Evolutionary conservation across 2,797 vertebrate species (phyloP), one percentile per base, ranked within the genome.

Genomic region (Sebastes oblongus): DNA sequence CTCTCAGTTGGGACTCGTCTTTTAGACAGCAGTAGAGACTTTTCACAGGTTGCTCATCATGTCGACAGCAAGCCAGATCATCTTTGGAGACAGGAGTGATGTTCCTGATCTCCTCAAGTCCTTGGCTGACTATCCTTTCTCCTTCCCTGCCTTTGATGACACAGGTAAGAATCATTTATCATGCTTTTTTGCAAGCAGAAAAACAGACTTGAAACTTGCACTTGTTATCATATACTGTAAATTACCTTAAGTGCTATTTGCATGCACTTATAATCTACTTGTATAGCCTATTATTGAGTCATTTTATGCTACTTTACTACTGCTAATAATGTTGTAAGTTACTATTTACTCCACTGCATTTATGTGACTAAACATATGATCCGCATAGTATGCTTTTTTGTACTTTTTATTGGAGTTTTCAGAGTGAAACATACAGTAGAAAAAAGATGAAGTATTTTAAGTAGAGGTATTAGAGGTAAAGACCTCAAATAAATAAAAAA

Each of bases 51-150:
- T 24, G 16, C 24, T 59, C 70, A 89, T 59, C 72, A 95, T 95
- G 95, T 91, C 94, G 2, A 75, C 80, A 8, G 22, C 58, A 0
- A 92, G 87, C 29, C 84, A 88, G 9, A 34, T 87, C 4, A 18
- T 91, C 32, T 70, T 80, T 6, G 93, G 80, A 62, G 94, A 93
- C 3, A 93, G 95, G 95, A 89, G 83, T 77, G 91, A 93, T 79
- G 96, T 97, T 69, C 95, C 97, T 0, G 97, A 97, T 88, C 95
- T 98, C 65, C 93, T 98, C 73, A 98, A 95, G 91, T 95, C 96
- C 4, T 84, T 98, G 81, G 93, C 96, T 80, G 97, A 98, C 64
- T 97, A 96, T 66, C 95, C 97, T n/a, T 92, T 97, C 61, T 93
- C 92, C 79, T 96, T 96, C 92, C 93, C 94, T 39, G 93, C 88